Base-by-base conservation (phyloP, 1,140 invertebrate genomes). In the Cryptotermes secundus region DNA sequence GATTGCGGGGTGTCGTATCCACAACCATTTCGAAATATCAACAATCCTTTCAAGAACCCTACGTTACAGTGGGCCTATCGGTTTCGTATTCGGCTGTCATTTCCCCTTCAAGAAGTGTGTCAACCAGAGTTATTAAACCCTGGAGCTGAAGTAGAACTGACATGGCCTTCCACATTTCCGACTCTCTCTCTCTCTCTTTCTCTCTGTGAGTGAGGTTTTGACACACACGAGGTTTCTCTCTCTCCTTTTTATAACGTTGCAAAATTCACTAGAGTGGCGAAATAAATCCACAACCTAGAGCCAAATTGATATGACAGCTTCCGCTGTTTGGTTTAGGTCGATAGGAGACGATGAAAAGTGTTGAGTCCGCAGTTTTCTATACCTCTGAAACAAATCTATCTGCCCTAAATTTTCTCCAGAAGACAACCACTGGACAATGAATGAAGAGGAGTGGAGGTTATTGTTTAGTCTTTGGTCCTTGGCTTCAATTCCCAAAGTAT, bases 231-330 rank as follows among this genome's bases (percentile, higher is more conserved):
- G 6, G 26, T 72, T n/a, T 72, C n/a, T 31, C 59, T 72, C 59
- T n/a, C n/a, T 10, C 59, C 22, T 19, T 49, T 22, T 49, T 19
- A 49, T 22, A 49, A 72, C n/a, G 59, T 72, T 72, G 59, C 59
- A 72, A 72, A 72, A 72, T 72, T 72, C 59, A 72, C 59, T 72
- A 72, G 59, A 72, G 59, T 72, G 59, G 26, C n/a, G 59, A 72
- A 31, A 72, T 72, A 72, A 72, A 72, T 72, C 59, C 59, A 72
- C 59, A 72, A 31, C 59, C 59, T 72, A 72, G 59, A 72, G 59
- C 59, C 59, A 72, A 72, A 72, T 72, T 72, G 19, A 72, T 72
- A 72, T 72, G 59, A 72, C 59, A 72, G 59, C 26, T 0, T 72
- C 59, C 59, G 59, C 31, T 72, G 59, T 72, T 72, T 72, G 59